Evolutionary conservation across 2,888 invertebrate species (phyloP).

Genomic region (Rhagonycha fulva): DNA sequence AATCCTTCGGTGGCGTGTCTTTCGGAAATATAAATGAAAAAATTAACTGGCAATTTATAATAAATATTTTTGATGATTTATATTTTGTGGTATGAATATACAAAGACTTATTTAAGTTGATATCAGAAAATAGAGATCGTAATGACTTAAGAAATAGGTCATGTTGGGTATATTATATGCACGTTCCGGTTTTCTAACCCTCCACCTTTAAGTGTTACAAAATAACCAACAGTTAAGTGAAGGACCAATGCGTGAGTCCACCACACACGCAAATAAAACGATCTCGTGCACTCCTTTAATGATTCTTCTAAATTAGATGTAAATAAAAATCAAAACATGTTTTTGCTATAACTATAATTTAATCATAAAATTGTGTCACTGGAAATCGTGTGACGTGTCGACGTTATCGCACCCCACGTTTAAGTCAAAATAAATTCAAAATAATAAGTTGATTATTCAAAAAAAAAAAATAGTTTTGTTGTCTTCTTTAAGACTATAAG

Average conservation of each 20-base stretch:
- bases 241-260: conserved; percentile 19
- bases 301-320: conserved; percentile 13
- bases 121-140: conserved; percentile 9
- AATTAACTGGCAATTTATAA: not conserved
- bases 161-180: conserved; percentile 18
- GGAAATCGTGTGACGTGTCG: not conserved
- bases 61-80: not conserved
- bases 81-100: not conserved
- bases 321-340: conserved; percentile 4
- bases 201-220: not conserved
- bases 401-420: not conserved
- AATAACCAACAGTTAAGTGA: not conserved
- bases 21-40: not conserved
- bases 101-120: not conserved
- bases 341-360: not conserved
- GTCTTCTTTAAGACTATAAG: no score
- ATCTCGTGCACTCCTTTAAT: conserved; percentile 14
- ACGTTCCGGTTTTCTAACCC: conserved; percentile 7
- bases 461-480: no score
- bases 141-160: conserved; percentile 17
- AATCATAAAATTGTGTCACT: not conserved
- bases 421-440: not conserved
- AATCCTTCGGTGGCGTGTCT: not conserved
- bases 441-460: no score
- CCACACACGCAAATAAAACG: conserved; percentile 17